A percentile compares a stretch with the other conserved stretches of the same genome.
Conservation (phyloP, 2,888 invertebrate genomes). For the Anoncus sp. region DNA sequence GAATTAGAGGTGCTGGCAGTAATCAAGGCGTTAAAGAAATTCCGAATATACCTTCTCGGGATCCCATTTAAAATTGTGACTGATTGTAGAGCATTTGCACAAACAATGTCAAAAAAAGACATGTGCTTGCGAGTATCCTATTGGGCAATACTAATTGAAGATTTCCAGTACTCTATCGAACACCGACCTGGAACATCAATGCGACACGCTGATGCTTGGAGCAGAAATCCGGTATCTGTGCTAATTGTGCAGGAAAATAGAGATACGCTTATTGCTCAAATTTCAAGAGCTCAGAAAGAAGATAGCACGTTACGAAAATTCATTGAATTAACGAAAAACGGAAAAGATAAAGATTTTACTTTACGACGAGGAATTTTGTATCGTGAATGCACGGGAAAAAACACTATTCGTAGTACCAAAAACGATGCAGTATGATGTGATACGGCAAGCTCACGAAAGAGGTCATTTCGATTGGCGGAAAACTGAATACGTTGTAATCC, state of each 20-base stretch:
- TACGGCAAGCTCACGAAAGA: constrained; percentile 74
- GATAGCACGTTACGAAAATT: no score
- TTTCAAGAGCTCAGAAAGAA: no score
- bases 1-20: constrained; percentile 34
- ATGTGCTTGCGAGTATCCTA: constrained; percentile 4
- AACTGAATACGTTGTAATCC: constrained; percentile 48
- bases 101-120: constrained; percentile 47
- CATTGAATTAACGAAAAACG: no score
- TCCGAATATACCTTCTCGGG: constrained; percentile 16
- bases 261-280: no score
- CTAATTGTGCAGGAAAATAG: no score
- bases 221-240: neutral
- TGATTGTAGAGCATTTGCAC: constrained; percentile 29
- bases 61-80: constrained; percentile 42
- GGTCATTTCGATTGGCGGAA: constrained; percentile 77
- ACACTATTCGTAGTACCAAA: constrained; percentile 65
- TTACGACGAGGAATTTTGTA: no score
- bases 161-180: constrained; percentile 38
- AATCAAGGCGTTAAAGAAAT: constrained; percentile 21
- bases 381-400: no score
- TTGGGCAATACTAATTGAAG: constrained; percentile 17
- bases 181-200: constrained; percentile 31
- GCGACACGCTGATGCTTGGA: constrained; percentile 52
- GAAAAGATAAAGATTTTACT: no score
- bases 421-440: constrained; percentile 76